A percentile compares a stretch with the other conserved stretches of the same genome.
Conservation (phyloP, 2,888 invertebrate genomes). For the Epiblema foenella region DNA sequence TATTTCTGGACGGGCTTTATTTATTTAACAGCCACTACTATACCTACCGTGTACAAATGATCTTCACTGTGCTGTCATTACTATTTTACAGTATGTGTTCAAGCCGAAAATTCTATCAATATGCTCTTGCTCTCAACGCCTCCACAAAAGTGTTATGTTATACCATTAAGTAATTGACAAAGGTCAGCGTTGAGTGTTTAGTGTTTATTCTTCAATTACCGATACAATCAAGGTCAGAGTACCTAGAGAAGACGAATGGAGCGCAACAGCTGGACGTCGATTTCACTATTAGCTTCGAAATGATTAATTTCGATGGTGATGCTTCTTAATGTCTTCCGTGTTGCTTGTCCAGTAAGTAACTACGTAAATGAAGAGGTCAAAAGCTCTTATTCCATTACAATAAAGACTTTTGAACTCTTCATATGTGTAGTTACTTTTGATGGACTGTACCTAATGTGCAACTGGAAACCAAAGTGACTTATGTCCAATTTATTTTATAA, state of each 20-base stretch:
- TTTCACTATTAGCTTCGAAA: conserved; percentile 33
- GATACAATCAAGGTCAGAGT: conserved; percentile 63
- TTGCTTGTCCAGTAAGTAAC: no score
- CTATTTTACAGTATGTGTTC: no score
- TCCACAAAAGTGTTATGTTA: conserved; percentile 54
- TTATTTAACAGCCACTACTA: no score
- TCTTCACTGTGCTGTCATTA: no score
- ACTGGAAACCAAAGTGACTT: neutral
- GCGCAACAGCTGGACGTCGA: conserved; percentile 46
- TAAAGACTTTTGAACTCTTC: no score
- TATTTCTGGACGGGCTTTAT: no score
- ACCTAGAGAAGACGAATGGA: conserved; percentile 52
- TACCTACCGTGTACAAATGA: no score
- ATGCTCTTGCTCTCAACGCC: conserved; percentile 55
- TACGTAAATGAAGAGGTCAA: no score
- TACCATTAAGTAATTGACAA: conserved; percentile 66
- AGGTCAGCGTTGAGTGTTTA: conserved; percentile 69
- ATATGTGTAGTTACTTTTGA: no score
- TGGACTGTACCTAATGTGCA: neutral
- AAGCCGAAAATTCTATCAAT: conserved; percentile 38
- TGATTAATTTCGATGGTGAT: conserved; percentile 36
- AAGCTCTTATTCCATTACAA: no score
- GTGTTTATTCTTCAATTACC: conserved; percentile 74
- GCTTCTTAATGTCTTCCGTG: conserved; percentile 38
- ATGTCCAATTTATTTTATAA: neutral